Evolutionary conservation across 2,797 vertebrate genomes (phyloP), one percentile per base, ranked within the genome.

Genomic region (Carapus acus): DNA sequence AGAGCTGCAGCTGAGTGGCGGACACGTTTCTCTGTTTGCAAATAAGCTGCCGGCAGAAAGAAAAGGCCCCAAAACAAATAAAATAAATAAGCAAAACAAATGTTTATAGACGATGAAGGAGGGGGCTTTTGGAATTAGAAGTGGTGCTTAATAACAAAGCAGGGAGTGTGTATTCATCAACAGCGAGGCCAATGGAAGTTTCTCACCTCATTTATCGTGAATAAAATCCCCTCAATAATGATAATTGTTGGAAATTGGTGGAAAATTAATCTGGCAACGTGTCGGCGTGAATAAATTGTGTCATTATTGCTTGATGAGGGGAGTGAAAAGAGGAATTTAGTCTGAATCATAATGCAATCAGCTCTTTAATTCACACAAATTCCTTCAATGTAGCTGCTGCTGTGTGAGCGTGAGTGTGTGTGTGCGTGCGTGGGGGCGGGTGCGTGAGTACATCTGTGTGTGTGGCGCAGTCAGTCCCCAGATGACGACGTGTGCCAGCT

Each of bases 161-260:
- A 15, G 11, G 12, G 65, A 50, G 49, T 63, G 54, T 20, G 72
- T 47, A 58, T 73, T 74, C 64, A 77, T 73, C 75, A 67, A 55
- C 54, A 38, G 44, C 16, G 49, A 66, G 47, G 63, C 67, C 46
- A 51, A 54, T 58, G 34, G 74, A 78, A 78, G 58, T 68, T 78
- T 50, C 56, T 74, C 61, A 75, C 62, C 66, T 80, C 59, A 75
- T 81, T 76, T 77, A 69, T 78, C 75, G 62, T 34, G 18, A 63
- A 68, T 71, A 62, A 68, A 73, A 61, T 23, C 39, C 51, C 8
- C 38, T 13, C 48, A 69, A 73, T 77, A 77, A 83, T 65, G 51
- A 69, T 71, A 82, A 79, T 76, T 76, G 71, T 77, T 71, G 41
- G 65, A 73, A 86, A 80, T 78, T 74, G 75, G 69, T 74, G 75